A percentile compares a stretch with the other conserved stretches of the same genome.
Conservation (phyloP, 2,888 invertebrate species). For the Diachrysia chrysitis region DNA sequence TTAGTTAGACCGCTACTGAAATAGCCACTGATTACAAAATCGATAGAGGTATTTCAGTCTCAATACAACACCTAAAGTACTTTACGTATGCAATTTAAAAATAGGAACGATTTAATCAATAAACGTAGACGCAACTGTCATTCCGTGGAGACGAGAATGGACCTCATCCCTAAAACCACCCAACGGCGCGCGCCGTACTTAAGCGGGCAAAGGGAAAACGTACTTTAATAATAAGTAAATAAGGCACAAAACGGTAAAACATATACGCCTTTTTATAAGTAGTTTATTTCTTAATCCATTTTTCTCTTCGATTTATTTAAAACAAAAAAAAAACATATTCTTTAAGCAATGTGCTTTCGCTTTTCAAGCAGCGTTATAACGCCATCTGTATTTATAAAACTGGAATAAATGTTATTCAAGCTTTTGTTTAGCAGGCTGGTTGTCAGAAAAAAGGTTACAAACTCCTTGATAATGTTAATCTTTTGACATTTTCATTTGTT, state of each 20-base stretch:
- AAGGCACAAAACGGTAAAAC: not conserved
- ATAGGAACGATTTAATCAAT: constrained; percentile 53
- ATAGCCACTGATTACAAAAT: not conserved
- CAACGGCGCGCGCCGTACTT: constrained; percentile 24
- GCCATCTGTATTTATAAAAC: not conserved
- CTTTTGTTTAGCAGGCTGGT: not conserved
- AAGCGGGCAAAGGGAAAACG: constrained; percentile 2
- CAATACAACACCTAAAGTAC: not conserved
- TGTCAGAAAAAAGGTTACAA: not conserved
- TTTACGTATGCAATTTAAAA: constrained; percentile 38
- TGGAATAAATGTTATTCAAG: no score
- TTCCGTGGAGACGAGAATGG: constrained; percentile 39
- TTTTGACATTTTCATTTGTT: not conserved
- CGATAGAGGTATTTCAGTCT: constrained; percentile 4
- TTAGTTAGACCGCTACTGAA: not conserved
- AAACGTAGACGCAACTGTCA: constrained; percentile 53
- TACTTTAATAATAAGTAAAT: not conserved
- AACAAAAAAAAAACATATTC: no score
- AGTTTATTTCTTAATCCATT: not conserved
- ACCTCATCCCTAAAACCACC: constrained; percentile 32
- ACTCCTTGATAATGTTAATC: not conserved
- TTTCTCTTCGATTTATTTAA: not conserved
- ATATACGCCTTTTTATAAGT: not conserved
- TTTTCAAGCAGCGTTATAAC: not conserved
- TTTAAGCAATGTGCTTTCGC: no score